Percentiles rank a stretch among this genome's conserved stretches.
phyloP scores from a whole-genome alignment of 2,113 vertebrate genomes.

The Antennarius striatus region DNA sequence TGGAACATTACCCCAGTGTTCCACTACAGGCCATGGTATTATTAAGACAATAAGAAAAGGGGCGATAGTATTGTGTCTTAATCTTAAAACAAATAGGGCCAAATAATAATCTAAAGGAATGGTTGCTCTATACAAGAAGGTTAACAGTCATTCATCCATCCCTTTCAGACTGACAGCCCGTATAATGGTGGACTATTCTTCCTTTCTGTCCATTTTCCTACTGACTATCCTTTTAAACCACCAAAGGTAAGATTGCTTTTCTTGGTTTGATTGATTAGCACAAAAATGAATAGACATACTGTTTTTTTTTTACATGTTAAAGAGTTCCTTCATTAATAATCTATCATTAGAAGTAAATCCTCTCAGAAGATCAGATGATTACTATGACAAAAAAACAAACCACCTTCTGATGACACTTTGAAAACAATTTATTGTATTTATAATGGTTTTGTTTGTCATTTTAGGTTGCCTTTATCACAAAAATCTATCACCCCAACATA shows the following conservation, averaged over 20 bases:
- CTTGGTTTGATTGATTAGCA: neutral
- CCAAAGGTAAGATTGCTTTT: slow-evolving; percentile 84
- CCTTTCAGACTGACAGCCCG: slow-evolving; percentile 88
- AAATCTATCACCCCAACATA: slow-evolving; percentile 98
- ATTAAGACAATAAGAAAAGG: slow-evolving; percentile 18
- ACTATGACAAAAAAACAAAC: neutral
- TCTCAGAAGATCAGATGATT: too few species aligned
- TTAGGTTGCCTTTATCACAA: slow-evolving; percentile 94
- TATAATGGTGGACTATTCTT: slow-evolving; percentile 96
- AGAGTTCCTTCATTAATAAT: too few species aligned
- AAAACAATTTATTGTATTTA: slow-evolving; percentile 4
- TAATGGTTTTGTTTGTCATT: neutral
- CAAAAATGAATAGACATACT: too few species aligned
- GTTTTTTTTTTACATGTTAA: too few species aligned
- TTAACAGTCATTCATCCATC: neutral
- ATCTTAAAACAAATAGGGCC: neutral
- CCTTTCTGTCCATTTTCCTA: slow-evolving; percentile 94
- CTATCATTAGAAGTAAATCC: too few species aligned
- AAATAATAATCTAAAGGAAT: neutral
- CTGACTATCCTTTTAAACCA: slow-evolving; percentile 97
- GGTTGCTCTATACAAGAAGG: neutral
- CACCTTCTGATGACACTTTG: neutral
- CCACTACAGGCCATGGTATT: neutral
- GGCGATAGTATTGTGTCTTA: slow-evolving; percentile 3
- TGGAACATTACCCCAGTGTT: slow-evolving; percentile 27